A percentile compares a stretch with the other conserved stretches of the same genome.
phyloP scores from a whole-genome alignment of 2,888 invertebrate species.

The Heteromyza rotundicornis region DNA sequence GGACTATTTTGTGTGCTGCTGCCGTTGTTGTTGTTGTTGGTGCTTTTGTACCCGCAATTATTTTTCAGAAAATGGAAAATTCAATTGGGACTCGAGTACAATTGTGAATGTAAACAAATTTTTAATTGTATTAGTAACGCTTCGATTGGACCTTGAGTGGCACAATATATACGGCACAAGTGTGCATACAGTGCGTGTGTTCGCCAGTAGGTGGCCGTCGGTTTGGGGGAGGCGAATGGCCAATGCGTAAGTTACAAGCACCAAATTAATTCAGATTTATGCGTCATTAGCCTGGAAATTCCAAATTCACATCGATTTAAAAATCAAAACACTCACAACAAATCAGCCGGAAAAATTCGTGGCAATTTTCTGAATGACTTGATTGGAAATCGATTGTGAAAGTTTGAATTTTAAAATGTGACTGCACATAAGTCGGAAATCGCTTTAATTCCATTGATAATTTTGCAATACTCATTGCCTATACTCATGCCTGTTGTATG shows the following conservation, averaged over 20 bases:
- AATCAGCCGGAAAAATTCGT: neutral
- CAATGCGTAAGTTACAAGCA: neutral
- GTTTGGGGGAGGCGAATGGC: neutral
- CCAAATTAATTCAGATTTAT: neutral
- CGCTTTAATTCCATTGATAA: no score
- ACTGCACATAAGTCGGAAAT: no score
- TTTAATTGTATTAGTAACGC: conserved; percentile 7
- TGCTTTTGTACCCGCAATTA: neutral
- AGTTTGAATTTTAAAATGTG: no score
- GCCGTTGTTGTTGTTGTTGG: neutral
- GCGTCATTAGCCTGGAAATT: neutral
- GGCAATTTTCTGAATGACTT: neutral
- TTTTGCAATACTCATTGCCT: no score
- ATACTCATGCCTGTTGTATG: no score
- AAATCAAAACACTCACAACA: no score
- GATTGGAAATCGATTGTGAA: neutral
- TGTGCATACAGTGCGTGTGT: neutral
- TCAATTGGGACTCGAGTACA: conserved; percentile 1
- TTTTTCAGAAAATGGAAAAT: neutral
- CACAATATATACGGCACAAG: no score
- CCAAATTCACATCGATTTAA: neutral
- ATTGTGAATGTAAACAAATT: neutral
- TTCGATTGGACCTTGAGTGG: neutral
- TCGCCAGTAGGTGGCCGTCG: neutral
- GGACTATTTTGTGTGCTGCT: neutral